phyloP scores from a whole-genome alignment of 2,113 vertebrate genomes.

The Poicephalus meyeri region DNA sequence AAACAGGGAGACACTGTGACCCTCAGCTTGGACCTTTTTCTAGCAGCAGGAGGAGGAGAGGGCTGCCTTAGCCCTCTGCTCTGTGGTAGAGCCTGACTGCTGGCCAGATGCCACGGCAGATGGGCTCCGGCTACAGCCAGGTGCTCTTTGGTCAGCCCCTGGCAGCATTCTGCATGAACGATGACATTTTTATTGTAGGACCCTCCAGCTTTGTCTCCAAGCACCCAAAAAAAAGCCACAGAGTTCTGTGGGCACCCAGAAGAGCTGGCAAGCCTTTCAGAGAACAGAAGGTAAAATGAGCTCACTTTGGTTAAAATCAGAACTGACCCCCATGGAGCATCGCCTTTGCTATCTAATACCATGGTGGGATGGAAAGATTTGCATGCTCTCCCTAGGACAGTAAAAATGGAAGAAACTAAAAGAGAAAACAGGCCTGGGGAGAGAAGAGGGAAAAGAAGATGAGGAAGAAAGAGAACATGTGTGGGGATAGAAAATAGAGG shows the following conservation, averaged over 20 bases:
- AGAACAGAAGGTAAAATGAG: background rate
- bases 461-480: background rate
- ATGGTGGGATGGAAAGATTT: background rate
- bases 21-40: background rate
- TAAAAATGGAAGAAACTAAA: background rate
- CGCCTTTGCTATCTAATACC: background rate
- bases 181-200: background rate
- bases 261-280: background rate
- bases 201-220: background rate
- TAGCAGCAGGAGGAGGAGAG: background rate
- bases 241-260: rapidly evolving
- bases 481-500: rapidly evolving
- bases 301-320: too few relatives aligned
- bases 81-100: rapidly evolving
- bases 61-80: background rate
- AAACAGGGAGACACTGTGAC: background rate
- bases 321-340: too few relatives aligned
- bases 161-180: background rate
- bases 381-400: background rate
- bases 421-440: background rate
- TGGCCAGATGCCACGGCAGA: background rate
- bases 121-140: background rate
- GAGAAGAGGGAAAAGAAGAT: background rate
- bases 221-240: rapidly evolving
- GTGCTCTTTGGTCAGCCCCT: background rate